phyloP scores from a whole-genome alignment of 2,113 vertebrate species.

The Ammodytes dubius region DNA sequence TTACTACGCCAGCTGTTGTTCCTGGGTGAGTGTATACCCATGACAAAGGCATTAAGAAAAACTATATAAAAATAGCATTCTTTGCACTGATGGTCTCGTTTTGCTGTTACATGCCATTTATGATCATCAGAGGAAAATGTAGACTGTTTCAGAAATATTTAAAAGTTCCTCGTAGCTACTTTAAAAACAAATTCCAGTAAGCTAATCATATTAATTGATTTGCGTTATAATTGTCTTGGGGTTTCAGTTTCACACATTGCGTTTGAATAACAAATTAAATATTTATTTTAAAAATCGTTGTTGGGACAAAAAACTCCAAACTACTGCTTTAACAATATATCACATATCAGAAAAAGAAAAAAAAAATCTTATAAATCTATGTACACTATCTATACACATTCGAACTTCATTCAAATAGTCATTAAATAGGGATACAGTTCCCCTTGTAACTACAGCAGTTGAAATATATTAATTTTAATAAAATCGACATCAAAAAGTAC shows the following conservation, averaged over 20 bases:
- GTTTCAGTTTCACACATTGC: slow-evolving; percentile 8
- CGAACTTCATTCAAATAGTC: slow-evolving; percentile 65
- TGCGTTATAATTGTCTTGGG: not conserved
- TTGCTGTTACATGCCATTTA: too few relatives aligned
- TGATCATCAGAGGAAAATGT: too few relatives aligned
- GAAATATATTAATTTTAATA: slow-evolving; percentile 73
- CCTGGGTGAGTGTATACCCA: too few relatives aligned
- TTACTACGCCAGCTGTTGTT: too few relatives aligned
- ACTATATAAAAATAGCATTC: too few relatives aligned
- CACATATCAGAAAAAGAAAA: slow-evolving; percentile 22
- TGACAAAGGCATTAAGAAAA: too few relatives aligned
- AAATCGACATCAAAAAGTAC: slow-evolving; percentile 70
- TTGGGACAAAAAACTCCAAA: slow-evolving; percentile 34
- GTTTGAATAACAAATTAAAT: not conserved
- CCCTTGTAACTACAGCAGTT: slow-evolving; percentile 70
- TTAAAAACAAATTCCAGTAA: not conserved
- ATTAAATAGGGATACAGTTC: slow-evolving; percentile 51
- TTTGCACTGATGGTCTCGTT: too few relatives aligned
- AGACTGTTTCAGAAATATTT: too few relatives aligned
- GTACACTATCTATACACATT: slow-evolving; percentile 70
- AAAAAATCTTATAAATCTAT: slow-evolving; percentile 57
- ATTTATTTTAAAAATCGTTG: slow-evolving; percentile 38
- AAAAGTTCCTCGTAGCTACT: too few relatives aligned
- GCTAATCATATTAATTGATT: not conserved
- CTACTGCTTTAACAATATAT: slow-evolving; percentile 33